Base-by-base conservation (phyloP, 2,888 invertebrate genomes). In the Sycophila texana region DNA sequence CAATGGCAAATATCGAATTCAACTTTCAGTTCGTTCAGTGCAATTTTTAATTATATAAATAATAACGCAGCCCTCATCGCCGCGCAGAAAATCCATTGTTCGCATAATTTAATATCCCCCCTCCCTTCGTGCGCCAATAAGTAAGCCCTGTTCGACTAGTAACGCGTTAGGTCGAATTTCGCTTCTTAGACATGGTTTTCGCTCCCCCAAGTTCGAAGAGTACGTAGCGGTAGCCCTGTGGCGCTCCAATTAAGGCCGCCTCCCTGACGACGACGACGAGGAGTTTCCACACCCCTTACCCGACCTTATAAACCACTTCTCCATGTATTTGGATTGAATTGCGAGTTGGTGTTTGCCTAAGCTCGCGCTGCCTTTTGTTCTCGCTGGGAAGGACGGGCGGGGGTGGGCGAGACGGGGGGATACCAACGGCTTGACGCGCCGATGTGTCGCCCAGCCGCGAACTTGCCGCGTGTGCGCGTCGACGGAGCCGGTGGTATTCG, bases 311-410 rank as follows among this genome's bases (percentile, higher is more conserved):
- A 61, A 30, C 55, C 5, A 22, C 65, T 20, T 53, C 73, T 20
- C 16, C 70, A 20, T 58, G 51, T 74, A 74, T 80, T 80, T 77
- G 60, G 77, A 80, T 80, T 80, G 77, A 80, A 80, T 80, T 72
- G 67, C 71, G 70, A 73, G 55, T 74, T 51, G 74, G 39, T 68
- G 30, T 18, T 72, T 76, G 79, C 16, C 67, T 30, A 60, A 70
- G 60, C 60, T 61, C 47, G n/a, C 70, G 18, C 53, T 30, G 60
- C 30, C 75, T 71, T 74, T 66, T 74, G 74, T 70, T 75, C 60
- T 14, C 22, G 26, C n/a, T 65, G 22, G 47, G 26, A n/a, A 1
- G 10, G 39, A 10, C 3, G 26, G 26, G 1, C 26, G 26, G 26
- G 26, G 26, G 26, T 26, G 26, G 1, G 26, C 1, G 26, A 3